Evolutionary conservation across 2,113 vertebrate species (phyloP).

Genomic region (Scortum barcoo): DNA sequence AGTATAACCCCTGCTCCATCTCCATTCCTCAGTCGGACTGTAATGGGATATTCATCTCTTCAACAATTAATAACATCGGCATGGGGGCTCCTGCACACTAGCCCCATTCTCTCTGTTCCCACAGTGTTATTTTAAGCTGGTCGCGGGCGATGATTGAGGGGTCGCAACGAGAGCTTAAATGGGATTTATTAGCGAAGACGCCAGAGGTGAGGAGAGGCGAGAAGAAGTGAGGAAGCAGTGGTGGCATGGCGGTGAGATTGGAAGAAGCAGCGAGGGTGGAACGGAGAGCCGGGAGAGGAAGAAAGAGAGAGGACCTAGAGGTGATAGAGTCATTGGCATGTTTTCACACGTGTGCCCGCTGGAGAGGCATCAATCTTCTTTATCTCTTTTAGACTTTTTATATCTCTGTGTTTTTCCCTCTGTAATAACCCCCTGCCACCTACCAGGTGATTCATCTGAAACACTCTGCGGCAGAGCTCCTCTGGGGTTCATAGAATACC

Average conservation of each 20-base stretch:
- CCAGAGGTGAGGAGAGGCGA: slow-evolving; percentile 41
- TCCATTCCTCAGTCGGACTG: slow-evolving; percentile 79
- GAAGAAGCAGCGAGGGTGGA: slow-evolving; percentile 29
- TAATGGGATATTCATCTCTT: slow-evolving; percentile 86
- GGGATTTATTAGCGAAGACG: slow-evolving; percentile 82
- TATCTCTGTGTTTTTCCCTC: slow-evolving; percentile 76
- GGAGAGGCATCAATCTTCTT: slow-evolving; percentile 82
- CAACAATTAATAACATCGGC: slow-evolving; percentile 84
- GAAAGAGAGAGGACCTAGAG: slow-evolving; percentile 61
- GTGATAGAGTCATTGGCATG: slow-evolving; percentile 72
- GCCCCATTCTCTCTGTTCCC: slow-evolving; percentile 63
- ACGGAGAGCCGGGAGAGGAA: slow-evolving; percentile 24
- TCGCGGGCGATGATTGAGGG: slow-evolving; percentile 81
- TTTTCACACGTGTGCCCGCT: slow-evolving; percentile 67
- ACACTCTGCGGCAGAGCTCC: slow-evolving; percentile 54
- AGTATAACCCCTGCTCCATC: slow-evolving; percentile 76
- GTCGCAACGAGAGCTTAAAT: slow-evolving; percentile 78
- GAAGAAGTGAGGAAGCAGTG: slow-evolving; percentile 58
- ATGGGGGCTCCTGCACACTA: slow-evolving; percentile 61
- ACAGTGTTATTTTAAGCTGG: slow-evolving; percentile 85
- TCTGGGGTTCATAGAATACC: slow-evolving; percentile 70
- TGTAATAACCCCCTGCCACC: slow-evolving; percentile 81
- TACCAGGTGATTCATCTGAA: slow-evolving; percentile 76
- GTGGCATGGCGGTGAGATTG: slow-evolving; percentile 18
- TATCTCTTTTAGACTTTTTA: slow-evolving; percentile 78